Evolutionary conservation across 1,140 invertebrate species (phyloP).

Genomic region (Metopolophium dirhodum): DNA sequence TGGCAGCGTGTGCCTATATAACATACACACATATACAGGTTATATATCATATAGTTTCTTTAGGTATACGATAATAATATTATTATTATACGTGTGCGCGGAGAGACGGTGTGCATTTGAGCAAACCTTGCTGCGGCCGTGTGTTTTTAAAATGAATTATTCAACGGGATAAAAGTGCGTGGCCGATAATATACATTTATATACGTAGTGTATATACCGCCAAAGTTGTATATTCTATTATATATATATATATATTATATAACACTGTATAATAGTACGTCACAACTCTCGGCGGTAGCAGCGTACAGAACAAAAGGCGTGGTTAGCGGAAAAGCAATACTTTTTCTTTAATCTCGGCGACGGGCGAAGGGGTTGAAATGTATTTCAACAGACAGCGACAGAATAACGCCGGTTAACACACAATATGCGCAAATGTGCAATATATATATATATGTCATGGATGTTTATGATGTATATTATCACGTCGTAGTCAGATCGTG

Average conservation of each 20-base stretch:
- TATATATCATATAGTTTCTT: background rate
- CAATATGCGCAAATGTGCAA: background rate
- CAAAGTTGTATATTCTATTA: background rate
- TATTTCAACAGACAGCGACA: background rate
- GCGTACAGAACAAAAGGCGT: constrained; percentile 25
- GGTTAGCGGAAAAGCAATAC: constrained; percentile 52
- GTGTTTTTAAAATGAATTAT: constrained; percentile 45
- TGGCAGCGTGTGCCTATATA: background rate
- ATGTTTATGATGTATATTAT: background rate
- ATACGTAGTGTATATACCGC: background rate
- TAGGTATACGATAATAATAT: background rate
- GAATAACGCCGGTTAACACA: background rate
- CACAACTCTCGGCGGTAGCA: background rate
- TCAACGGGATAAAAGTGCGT: constrained; percentile 50
- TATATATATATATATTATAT: too few species aligned
- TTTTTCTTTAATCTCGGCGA: constrained; percentile 34
- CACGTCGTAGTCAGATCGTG: background rate
- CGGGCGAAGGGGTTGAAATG: constrained; percentile 37
- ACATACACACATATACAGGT: too few species aligned
- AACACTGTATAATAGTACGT: background rate
- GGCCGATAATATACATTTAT: constrained; percentile 34
- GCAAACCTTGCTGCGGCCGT: background rate
- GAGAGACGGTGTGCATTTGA: background rate
- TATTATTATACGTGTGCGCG: background rate
- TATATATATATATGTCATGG: background rate